phyloP scores from a whole-genome alignment of 2,888 invertebrate genomes.

The Drosophila yooni region DNA sequence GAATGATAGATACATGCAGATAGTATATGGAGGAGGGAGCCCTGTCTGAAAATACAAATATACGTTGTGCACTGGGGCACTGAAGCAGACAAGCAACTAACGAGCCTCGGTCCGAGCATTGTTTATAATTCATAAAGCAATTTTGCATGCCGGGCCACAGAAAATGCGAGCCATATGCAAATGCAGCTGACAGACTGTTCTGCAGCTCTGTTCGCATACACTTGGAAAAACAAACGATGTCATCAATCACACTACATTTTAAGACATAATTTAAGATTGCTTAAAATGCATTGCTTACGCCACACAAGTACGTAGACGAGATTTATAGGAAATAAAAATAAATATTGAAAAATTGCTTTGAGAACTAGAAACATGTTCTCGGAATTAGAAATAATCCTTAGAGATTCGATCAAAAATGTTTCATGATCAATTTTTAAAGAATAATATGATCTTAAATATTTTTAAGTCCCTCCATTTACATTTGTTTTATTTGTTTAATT shows the following conservation, averaged over 20 bases:
- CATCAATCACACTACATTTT: neutral
- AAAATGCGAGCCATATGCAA: slow-evolving; percentile 68
- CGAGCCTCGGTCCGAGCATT: slow-evolving; percentile 61
- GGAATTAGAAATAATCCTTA: neutral
- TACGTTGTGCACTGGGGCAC: slow-evolving; percentile 27
- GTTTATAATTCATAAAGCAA: slow-evolving; percentile 74
- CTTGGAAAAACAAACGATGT: neutral
- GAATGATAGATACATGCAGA: slow-evolving; percentile 5
- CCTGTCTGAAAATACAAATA: slow-evolving; percentile 48
- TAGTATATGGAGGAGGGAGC: neutral
- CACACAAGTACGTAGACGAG: neutral
- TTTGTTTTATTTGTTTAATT: neutral
- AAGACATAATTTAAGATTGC: neutral
- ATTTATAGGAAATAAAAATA: neutral
- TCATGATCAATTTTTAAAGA: too few relatives aligned
- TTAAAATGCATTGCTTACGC: neutral
- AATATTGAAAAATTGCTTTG: neutral
- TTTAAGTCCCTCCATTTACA: neutral
- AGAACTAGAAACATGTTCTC: too few relatives aligned
- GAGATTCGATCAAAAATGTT: too few relatives aligned
- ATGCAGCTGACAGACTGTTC: slow-evolving; percentile 58
- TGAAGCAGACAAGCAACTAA: slow-evolving; percentile 61
- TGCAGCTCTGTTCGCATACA: slow-evolving; percentile 3
- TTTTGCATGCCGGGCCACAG: slow-evolving; percentile 59
- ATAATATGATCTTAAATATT: neutral